Base-by-base conservation (phyloP, 2,797 vertebrate genomes). In the Poeciliopsis presidionis region DNA sequence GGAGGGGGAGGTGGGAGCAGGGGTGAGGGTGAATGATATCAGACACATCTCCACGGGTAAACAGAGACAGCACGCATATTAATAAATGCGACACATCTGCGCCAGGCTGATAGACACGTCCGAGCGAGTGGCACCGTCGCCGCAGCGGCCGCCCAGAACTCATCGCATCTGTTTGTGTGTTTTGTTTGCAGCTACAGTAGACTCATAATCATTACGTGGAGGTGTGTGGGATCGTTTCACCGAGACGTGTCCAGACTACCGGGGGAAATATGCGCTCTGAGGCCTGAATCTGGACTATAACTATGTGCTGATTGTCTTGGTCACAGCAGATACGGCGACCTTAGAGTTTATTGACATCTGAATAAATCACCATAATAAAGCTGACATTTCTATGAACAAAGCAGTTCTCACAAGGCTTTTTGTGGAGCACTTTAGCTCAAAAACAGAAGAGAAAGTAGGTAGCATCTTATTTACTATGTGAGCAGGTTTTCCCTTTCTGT, bases 41-140 rank as follows among this genome's bases (percentile, higher is more conserved):
- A 97, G 97, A 97, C 97, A 96, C 97, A 97, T 98, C 97, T 97
- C 95, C 92, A 96, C 95, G 96, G 96, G 97, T 97, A 97, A 98
- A 97, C 97, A 96, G 96, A 97, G 97, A 97, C 96, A 72, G 91
- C 77, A 87, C 78, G 90, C 92, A 98, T 98, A 98, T 99, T 98
- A 98, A 99, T 98, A 98, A 97, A 98, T 97, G 96, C 96, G 96
- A 92, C 97, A 98, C 97, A 98, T 98, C 97, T 97, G 97, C 96
- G 95, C 95, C 95, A 95, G 96, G 94, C 96, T 93, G 94, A 95
- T 95, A 94, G 94, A 95, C 92, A 92, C 90, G 92, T 93, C 89
- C 93, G 91, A 94, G 89, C 83, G 91, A 91, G 87, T 88, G 91
- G 82, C 71, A 86, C 82, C 74, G 80, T 81, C 81, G 87, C 86